Conservation (phyloP, 2,888 invertebrate species). For the Ommatoiulus sabulosus region DNA sequence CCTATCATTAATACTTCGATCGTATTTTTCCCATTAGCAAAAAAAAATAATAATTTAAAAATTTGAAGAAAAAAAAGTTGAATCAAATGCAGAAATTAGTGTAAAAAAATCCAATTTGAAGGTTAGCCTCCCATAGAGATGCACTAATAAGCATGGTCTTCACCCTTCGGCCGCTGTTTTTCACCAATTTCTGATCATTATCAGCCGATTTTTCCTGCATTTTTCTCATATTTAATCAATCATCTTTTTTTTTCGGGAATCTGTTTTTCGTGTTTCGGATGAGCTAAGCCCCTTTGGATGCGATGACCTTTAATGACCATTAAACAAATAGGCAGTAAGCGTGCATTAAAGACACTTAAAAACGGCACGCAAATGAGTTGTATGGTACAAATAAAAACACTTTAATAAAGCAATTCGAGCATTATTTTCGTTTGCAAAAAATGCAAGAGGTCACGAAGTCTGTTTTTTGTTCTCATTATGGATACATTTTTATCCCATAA, state of each 20-base stretch:
- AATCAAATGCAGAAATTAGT: neutral
- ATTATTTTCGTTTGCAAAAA: neutral
- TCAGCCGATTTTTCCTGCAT: neutral
- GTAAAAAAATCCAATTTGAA: neutral
- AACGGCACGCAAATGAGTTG: constrained; percentile 15
- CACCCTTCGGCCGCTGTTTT: neutral
- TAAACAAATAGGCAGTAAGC: constrained; percentile 40
- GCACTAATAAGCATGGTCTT: constrained; percentile 12
- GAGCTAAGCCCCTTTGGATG: neutral
- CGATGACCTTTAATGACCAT: constrained; percentile 44
- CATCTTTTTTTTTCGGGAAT: neutral
- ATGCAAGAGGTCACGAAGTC: neutral
- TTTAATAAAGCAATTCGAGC: constrained; percentile 45
- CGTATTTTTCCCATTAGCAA: neutral
- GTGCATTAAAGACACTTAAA: constrained; percentile 2
- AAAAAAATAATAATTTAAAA: neutral
- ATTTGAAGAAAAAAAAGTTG: neutral
- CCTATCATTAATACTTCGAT: neutral
- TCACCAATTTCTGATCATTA: neutral
- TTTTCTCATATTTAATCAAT: constrained; percentile 38
- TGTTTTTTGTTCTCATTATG: neutral
- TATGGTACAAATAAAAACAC: neutral
- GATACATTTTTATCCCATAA: neutral
- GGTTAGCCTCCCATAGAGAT: neutral
- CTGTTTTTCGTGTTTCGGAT: neutral